phyloP scores from a whole-genome alignment of 2,797 vertebrate species.

The Poecilia picta region DNA sequence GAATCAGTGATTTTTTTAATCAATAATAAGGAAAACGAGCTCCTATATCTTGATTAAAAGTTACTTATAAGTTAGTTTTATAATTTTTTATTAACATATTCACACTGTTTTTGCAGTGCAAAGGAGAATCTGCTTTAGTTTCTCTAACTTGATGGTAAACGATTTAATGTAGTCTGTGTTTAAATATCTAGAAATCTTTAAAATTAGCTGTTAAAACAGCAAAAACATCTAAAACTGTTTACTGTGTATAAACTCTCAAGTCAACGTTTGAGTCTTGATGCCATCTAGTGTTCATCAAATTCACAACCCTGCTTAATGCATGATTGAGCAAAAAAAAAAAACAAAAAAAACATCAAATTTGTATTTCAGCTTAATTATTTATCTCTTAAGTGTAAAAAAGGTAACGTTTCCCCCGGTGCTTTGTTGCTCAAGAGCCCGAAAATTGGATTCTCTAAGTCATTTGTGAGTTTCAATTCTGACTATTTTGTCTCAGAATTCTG shows the following conservation, averaged over 20 bases:
- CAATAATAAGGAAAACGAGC: too few species aligned
- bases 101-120: not conserved
- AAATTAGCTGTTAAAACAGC: not conserved
- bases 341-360: not conserved
- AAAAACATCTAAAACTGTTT: not conserved
- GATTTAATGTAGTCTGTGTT: not conserved
- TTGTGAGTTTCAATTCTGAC: not conserved
- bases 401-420: not conserved
- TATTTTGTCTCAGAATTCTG: too few species aligned
- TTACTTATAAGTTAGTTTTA: too few species aligned
- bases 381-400: not conserved
- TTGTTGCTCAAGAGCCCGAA: not conserved
- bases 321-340: not conserved
- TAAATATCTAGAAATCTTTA: not conserved
- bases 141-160: not conserved
- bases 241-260: not conserved
- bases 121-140: not conserved
- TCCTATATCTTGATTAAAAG: too few species aligned
- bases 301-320: not conserved
- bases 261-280: constrained; percentile 1
- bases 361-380: not conserved
- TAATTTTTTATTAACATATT: too few species aligned
- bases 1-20: too few species aligned
- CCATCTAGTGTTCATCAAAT: not conserved
- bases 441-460: not conserved